Base-by-base conservation (phyloP, 2,113 vertebrate species). In the Siniperca chuatsi region DNA sequence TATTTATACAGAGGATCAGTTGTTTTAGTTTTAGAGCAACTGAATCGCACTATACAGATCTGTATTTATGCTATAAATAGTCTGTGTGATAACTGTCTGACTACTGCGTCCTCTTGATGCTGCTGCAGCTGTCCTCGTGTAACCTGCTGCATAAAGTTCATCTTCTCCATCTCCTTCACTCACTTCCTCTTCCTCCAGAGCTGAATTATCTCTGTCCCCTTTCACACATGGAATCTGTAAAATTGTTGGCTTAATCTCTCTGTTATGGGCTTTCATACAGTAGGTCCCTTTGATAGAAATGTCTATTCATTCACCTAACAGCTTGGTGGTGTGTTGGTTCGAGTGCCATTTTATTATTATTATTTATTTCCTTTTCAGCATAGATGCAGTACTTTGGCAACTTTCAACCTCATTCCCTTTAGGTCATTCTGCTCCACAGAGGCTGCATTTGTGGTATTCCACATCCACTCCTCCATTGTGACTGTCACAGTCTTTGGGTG, bases 141-240 rank as follows among this genome's bases (percentile, higher is more conserved):
- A 12, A 52, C 74, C 42, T 76, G 74, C 29, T 76, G 74, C 60
- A 23, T 48, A 7, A 60, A 46, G 12, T 50, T 52, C 10, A 76
- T 40, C 10, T 65, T 37, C 48, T 12, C 10, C 25, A 23, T 25
- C 20, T 37, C 21, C 8, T 44, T 33, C 16, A 3, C 18, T 64
- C 21, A 7, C 8, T 9, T 55, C 21, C 7, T 23, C 54, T 23
- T 55, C 21, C 54, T 15, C 46, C 46, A 48, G 46, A 13, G 12
- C 46, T 50, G 48, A 6, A 18, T 48, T 29, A 25, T 18, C 23
- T 16, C 12, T 9, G 10, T 18, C 5, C 16, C 48, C 16, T 9
- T 23, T 21, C 33, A 64, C 16, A 54, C 33, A 15, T 2, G 13
- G 7, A 16, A 40, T 40, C 21, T 50, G 20, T 16, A 1, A 64